Evolutionary conservation across 2,113 vertebrate genomes (phyloP).

Genomic region (Halichoerus grypus): DNA sequence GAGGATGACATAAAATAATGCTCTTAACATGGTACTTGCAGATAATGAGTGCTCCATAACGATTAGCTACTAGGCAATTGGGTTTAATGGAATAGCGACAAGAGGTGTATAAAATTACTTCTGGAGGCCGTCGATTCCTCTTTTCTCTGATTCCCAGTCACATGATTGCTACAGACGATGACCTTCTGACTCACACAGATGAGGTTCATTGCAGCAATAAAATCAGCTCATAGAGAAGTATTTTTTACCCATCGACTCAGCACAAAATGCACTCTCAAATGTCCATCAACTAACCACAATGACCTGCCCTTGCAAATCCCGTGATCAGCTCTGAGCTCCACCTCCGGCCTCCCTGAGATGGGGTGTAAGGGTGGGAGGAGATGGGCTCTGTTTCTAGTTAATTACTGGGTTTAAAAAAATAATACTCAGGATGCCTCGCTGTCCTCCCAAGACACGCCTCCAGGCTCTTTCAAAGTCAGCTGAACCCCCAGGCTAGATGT

Average conservation of each 20-base stretch:
- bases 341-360: not conserved
- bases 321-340: constrained; percentile 42
- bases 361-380: not conserved
- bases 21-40: not conserved
- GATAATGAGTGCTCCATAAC: constrained; percentile 36
- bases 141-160: constrained; percentile 66
- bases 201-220: constrained; percentile 72
- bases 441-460: not conserved
- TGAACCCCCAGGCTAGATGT: not conserved
- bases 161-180: not conserved
- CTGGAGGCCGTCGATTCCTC: constrained; percentile 26
- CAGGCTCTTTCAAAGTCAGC: not conserved
- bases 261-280: constrained; percentile 78
- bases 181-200: constrained; percentile 76
- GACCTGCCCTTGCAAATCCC: constrained; percentile 77
- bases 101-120: constrained; percentile 62
- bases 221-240: constrained; percentile 75
- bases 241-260: constrained; percentile 80
- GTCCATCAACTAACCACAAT: constrained; percentile 77
- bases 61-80: constrained; percentile 48
- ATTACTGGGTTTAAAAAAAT: not conserved
- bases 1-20: not conserved
- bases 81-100: constrained; percentile 50
- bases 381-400: not conserved
- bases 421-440: not conserved